A percentile compares a stretch with the other conserved stretches of the same genome.
Conservation (phyloP, 2,113 vertebrate genomes). For the Anarrhichthys ocellatus region DNA sequence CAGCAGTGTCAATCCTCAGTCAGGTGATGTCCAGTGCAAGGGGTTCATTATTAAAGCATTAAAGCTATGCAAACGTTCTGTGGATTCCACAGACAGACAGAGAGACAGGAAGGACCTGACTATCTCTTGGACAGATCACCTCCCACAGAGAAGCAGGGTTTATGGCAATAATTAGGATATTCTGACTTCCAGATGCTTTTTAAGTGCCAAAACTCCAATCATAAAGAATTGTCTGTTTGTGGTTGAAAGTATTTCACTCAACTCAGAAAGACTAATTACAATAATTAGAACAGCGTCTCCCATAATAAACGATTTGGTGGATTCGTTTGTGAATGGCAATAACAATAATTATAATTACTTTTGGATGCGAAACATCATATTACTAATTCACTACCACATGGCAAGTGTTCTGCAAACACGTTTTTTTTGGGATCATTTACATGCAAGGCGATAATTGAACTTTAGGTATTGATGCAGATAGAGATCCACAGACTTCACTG, state of each 20-base stretch:
- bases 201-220: neutral
- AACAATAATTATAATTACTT: neutral
- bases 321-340: neutral
- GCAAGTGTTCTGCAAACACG: neutral
- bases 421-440: neutral
- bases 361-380: neutral
- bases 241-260: neutral
- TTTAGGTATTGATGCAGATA: neutral
- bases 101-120: neutral
- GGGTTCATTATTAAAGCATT: neutral
- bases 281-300: neutral
- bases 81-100: neutral
- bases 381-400: neutral
- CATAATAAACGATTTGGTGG: neutral
- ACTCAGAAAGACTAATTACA: neutral
- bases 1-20: constrained; percentile 33
- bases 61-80: constrained; percentile 25
- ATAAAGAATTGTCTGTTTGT: neutral
- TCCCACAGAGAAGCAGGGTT: neutral
- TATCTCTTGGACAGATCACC: neutral
- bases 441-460: constrained; percentile 16
- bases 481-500: neutral
- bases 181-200: neutral
- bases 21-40: constrained; percentile 25
- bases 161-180: neutral